A percentile compares a stretch with the other conserved stretches of the same genome.
phyloP scores from a whole-genome alignment of 2,888 invertebrate species.

The Xestoiulus laeticollis region DNA sequence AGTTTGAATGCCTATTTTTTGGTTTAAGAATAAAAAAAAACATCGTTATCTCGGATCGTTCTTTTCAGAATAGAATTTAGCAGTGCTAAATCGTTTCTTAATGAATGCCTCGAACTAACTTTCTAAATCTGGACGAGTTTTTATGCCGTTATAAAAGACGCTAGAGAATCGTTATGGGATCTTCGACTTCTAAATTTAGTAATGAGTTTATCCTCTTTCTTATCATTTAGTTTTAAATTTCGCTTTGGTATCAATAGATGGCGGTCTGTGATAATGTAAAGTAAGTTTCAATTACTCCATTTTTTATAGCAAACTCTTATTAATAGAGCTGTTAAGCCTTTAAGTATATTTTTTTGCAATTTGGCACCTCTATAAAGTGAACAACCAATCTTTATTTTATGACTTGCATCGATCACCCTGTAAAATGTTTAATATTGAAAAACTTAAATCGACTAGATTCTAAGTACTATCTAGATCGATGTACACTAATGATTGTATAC shows the following conservation, averaged over 20 bases:
- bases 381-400: too few species aligned
- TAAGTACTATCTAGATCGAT: too few species aligned
- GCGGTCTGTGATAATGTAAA: background rate
- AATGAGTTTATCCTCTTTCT: background rate
- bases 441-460: too few species aligned
- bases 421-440: too few species aligned
- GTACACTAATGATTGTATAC: too few species aligned
- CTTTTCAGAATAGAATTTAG: constrained; percentile 25
- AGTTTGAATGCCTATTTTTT: background rate
- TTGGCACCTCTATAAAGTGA: too few species aligned
- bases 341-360: background rate
- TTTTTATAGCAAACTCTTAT: background rate
- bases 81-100: constrained; percentile 21
- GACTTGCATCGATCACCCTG: too few species aligned
- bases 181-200: background rate
- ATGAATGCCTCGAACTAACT: background rate
- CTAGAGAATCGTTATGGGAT: constrained; percentile 12
- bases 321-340: background rate
- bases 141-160: background rate
- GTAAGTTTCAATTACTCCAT: background rate
- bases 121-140: constrained; percentile 12
- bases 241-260: background rate
- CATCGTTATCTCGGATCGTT: background rate
- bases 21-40: background rate
- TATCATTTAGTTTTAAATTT: constrained; percentile 3